Conservation (phyloP, 2,113 vertebrate genomes). For the Theropithecus gelada region DNA sequence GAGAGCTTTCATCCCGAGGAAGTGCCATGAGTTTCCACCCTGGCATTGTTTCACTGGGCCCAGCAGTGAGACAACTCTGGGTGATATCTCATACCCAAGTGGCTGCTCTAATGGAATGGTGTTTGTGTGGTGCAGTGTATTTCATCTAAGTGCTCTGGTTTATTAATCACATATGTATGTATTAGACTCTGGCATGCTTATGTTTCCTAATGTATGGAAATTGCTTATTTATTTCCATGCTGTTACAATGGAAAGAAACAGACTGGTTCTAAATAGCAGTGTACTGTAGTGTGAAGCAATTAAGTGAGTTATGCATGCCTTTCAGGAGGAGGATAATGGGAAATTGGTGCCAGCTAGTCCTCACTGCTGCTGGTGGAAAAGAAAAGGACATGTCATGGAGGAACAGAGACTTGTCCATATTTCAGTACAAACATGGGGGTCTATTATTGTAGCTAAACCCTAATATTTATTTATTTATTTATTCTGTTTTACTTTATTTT, state of each 20-base stretch:
- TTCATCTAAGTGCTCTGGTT: slow-evolving; percentile 61
- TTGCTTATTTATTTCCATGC: slow-evolving; percentile 77
- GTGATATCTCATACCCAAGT: slow-evolving; percentile 67
- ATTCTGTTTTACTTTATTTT: too few relatives aligned
- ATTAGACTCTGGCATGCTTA: slow-evolving; percentile 75
- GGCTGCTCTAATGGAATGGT: slow-evolving; percentile 65
- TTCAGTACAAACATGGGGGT: not conserved
- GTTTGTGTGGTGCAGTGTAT: slow-evolving; percentile 55
- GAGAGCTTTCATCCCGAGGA: not conserved
- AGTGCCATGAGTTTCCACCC: slow-evolving; percentile 1
- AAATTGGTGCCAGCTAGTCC: not conserved
- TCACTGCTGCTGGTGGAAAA: not conserved
- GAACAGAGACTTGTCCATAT: not conserved
- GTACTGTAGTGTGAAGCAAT: slow-evolving; percentile 78
- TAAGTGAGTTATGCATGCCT: slow-evolving; percentile 71
- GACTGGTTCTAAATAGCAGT: slow-evolving; percentile 71
- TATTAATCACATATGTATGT: slow-evolving; percentile 78
- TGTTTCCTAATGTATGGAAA: slow-evolving; percentile 80
- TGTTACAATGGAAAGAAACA: slow-evolving; percentile 78
- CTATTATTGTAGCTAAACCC: not conserved
- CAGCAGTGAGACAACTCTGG: not conserved
- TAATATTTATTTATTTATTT: not conserved
- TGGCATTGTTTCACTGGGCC: not conserved
- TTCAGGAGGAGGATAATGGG: slow-evolving; percentile 67
- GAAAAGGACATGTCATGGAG: slow-evolving; percentile 20